Conservation (phyloP, 2,797 vertebrate species). For the Setipinna tenuifilis region DNA sequence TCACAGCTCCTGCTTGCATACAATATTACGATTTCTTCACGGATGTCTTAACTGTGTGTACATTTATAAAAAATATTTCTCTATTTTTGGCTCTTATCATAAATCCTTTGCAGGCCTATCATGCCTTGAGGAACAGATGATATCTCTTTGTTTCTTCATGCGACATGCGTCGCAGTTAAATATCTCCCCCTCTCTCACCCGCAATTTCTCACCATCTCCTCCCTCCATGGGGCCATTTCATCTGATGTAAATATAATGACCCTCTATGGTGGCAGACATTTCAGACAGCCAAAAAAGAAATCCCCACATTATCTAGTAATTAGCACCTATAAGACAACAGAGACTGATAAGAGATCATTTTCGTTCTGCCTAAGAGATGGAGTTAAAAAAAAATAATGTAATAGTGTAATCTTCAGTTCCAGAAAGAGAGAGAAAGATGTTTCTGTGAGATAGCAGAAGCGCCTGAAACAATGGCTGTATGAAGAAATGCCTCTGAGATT, state of each 20-base stretch:
- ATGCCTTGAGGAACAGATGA: not conserved
- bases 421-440: slow-evolving; percentile 49
- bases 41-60: not conserved
- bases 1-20: not conserved
- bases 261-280: slow-evolving; percentile 69
- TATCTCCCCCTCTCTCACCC: not conserved
- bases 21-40: not conserved
- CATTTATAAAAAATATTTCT: not conserved
- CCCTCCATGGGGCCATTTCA: slow-evolving; percentile 54
- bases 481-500: not conserved
- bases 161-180: not conserved
- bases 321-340: slow-evolving; percentile 73
- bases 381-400: slow-evolving; percentile 47
- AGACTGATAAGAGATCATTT: slow-evolving; percentile 65
- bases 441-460: slow-evolving; percentile 35
- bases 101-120: not conserved
- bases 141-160: not conserved
- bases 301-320: slow-evolving; percentile 74
- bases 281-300: slow-evolving; percentile 70
- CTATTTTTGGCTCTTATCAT: not conserved
- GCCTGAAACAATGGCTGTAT: not conserved
- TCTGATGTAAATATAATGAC: slow-evolving; percentile 73
- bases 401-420: slow-evolving; percentile 39
- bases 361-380: slow-evolving; percentile 52
- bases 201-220: slow-evolving; percentile 35